phyloP scores from a whole-genome alignment of 2,888 invertebrate genomes.

The Leptinotarsa peninsularis region DNA sequence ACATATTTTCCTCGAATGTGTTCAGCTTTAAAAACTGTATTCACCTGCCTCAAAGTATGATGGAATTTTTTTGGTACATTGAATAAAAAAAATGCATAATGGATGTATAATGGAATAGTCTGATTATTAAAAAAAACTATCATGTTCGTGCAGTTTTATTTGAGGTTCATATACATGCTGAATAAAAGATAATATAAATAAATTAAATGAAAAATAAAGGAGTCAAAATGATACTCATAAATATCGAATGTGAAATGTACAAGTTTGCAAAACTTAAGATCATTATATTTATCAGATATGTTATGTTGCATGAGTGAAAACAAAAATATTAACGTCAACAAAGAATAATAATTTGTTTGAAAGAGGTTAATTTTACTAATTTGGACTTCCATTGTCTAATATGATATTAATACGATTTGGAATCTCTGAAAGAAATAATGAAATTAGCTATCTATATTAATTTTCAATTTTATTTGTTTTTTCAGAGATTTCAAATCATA shows the following conservation, averaged over 20 bases:
- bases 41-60: too few species aligned
- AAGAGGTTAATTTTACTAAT: too few species aligned
- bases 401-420: too few species aligned
- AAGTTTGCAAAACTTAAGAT: slow-evolving; percentile 1
- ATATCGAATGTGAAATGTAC: slow-evolving; percentile 18
- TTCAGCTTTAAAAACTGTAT: too few species aligned
- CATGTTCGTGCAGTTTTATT: slow-evolving; percentile 2
- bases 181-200: slow-evolving; percentile 13
- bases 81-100: too few species aligned
- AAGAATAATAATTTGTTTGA: neutral
- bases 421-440: too few species aligned
- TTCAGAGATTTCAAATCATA: too few species aligned
- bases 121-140: neutral
- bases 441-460: too few species aligned
- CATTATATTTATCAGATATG: neutral
- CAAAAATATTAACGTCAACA: neutral
- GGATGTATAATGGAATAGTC: neutral
- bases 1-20: too few species aligned
- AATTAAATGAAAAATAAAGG: slow-evolving; percentile 9
- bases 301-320: neutral
- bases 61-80: too few species aligned
- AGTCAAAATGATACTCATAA: slow-evolving; percentile 24
- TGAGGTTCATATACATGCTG: neutral
- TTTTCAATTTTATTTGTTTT: too few species aligned
- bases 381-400: too few species aligned